phyloP scores from a whole-genome alignment of 2,113 vertebrate genomes.

The Amphiprion percula region DNA sequence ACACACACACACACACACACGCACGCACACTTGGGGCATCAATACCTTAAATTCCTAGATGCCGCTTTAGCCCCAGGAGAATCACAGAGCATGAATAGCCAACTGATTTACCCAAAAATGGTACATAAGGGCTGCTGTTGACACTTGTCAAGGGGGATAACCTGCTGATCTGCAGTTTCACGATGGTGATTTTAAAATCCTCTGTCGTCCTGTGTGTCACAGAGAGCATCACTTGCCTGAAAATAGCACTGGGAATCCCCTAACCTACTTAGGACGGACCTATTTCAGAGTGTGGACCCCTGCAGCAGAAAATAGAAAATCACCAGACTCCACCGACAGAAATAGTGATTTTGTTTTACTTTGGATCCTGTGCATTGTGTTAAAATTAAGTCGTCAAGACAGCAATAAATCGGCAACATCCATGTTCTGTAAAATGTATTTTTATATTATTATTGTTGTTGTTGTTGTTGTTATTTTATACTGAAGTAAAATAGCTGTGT shows the following conservation, averaged over 20 bases:
- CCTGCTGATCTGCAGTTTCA: background rate
- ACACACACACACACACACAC: no score
- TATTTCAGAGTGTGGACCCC: slow-evolving; percentile 2
- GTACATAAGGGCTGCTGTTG: slow-evolving; percentile 3
- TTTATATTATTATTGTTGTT: no score
- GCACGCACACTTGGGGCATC: background rate
- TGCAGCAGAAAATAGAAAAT: slow-evolving; percentile 2
- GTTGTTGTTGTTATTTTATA: no score
- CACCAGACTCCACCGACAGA: no score
- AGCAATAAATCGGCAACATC: no score
- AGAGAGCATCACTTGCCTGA: slow-evolving; percentile 40
- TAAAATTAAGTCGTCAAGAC: no score
- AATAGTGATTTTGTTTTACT: no score
- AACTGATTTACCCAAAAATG: slow-evolving; percentile 20
- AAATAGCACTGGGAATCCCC: slow-evolving; percentile 68
- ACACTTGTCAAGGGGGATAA: background rate
- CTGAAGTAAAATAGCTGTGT: no score
- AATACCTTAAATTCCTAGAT: accelerated
- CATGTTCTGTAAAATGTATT: no score
- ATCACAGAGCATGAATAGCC: slow-evolving; percentile 58
- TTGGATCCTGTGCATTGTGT: no score
- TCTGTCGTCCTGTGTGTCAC: slow-evolving; percentile 31
- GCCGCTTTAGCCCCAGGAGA: slow-evolving; percentile 39
- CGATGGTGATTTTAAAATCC: background rate
- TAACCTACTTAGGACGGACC: slow-evolving; percentile 34